Evolutionary conservation across 1,140 invertebrate species (phyloP), one percentile per base, ranked within the genome.

Genomic region (Bombus sylvicola): DNA sequence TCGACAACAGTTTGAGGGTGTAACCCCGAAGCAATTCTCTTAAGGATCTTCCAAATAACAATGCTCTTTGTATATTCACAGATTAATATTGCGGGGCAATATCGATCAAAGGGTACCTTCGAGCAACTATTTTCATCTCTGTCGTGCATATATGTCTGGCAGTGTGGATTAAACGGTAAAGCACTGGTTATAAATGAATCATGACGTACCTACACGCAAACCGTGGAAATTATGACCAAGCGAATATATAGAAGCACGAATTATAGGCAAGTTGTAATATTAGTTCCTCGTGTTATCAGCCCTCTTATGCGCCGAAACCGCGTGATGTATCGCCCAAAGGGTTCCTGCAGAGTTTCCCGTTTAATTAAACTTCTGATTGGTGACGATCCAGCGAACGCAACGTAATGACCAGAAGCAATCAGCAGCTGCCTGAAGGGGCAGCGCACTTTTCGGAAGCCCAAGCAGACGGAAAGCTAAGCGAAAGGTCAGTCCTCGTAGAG

Each of bases 321-420:
- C 90, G 88, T 89, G 89, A 93, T 90, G 91, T 90, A 92, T 92
- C 90, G 90, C 88, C 89, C 31, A 53, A 83, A 87, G 91, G 87
- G 87, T 85, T 64, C 62, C 68, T 13, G 79, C 85, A 74, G 83
- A 87, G 86, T 90, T 87, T 87, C 87, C 85, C 87, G 81, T 91
- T 86, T 92, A 87, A 92, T 93, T 92, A 93, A 91, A 88, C 91
- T 88, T 90, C 88, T 88, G 92, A 92, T 92, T 92, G 87, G 88
- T 89, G 83, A 88, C 88, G 91, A 92, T 88, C 88, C 85, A 39
- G 13, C 59, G 68, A 59, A 72, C 74, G 81, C 78, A 59, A 59
- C 85, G 68, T 87, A 89, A 87, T 87, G 85, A 89, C 81, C 71
- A 76, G 31, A 28, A 68, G 69, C 75, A 90, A 89, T 90, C 88